Base-by-base conservation (phyloP, 2,113 vertebrate species). In the Nesoenas mayeri region DNA sequence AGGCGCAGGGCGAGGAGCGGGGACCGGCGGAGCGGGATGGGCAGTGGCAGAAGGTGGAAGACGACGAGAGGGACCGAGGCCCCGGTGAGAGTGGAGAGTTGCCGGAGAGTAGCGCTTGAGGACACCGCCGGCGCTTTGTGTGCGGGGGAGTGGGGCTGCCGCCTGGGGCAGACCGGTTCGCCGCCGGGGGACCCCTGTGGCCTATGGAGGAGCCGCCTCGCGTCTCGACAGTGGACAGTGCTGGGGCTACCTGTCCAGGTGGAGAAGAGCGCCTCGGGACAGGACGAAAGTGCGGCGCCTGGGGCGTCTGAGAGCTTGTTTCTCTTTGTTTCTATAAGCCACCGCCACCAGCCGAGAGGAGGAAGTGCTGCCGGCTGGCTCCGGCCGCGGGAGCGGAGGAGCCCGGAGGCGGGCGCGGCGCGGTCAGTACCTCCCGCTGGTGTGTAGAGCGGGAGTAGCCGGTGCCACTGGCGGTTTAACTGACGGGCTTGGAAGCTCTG, bases 1-100 rank as follows among this genome's bases (percentile, higher is more conserved):
- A 98, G 83, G 97, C 94, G 72, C 95, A 97, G 86, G 88, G 79
- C 19, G 96, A 85, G 74, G 26, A 85, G 42, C 34, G 58, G 14
- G 54, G 10, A 2, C 26, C 11, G 62, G 54, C 21, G 18, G 86
- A 85, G 36, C 54, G 10, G 32, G 40, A 62, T 19, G 51, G 25
- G 36, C 69, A 34, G 72, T 86, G 7, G 53, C 69, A 4, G 34
- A 36, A 84, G 42, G 72, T 82, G 25, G 50, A 66, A 2, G 40
- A 44, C 5, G 34, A 84, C 5, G 79, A 61, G 20, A 84, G 61
- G 61, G 51, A 85, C 2, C 50, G 16, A 15, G 25, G 42, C 57
- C 9, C 36, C 13, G 91, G 91, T 84, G 69, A 89, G 85, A 25
- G 48, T 2, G 31, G 54, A 40, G 40, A 15, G 42, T n/a, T 50